Evolutionary conservation across 2,888 invertebrate species (phyloP), one percentile per base, ranked within the genome.

Genomic region (Torymus auratus): DNA sequence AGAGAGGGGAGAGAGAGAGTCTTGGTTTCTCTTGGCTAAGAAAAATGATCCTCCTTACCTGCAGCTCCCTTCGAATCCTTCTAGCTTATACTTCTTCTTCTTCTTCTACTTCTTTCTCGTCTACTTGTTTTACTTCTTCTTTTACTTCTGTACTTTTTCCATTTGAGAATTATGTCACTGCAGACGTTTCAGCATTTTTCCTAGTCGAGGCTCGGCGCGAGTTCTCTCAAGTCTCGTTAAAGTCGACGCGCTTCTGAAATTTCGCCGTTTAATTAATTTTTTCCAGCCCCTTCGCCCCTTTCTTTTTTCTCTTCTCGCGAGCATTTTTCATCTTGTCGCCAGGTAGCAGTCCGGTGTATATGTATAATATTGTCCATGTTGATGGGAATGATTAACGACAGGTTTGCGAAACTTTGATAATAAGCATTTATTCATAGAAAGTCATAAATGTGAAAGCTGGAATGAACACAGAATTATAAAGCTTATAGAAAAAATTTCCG

Each of bases 11-110:
- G 13, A 55, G 64, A 52, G 52, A 83, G 85, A 86, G 85, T 87
- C 65, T 87, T 85, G 85, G 84, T 86, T 88, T 85, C 83, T 84
- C 73, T 84, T 83, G 83, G 79, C 74, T 73, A 82, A 85, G 86
- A 87, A 87, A 87, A 86, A 86, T 86, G 78, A 80, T 71, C 60
- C 75, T 70, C 72, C 61, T 68, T 72, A 76, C 72, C 78, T 61
- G 17, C 67, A 14, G 17, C 52, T 41, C 15, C 62, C 65, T 52
- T 68, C 71, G 80, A 77, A 72, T 69, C 58, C 58, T 67, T 68
- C 65, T 56, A 78, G 71, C 78, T 73, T 64, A 73, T 64, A 77
- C 72, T 64, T 68, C 78, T 81, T 70, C 76, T 61, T 67, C 70
- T 65, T 53, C 56, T 41, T 23, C n/a, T 55, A 2, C 50, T 78